Evolutionary conservation across 2,888 invertebrate species (phyloP), one percentile per base, ranked within the genome.

Genomic region (Caprella mutica): DNA sequence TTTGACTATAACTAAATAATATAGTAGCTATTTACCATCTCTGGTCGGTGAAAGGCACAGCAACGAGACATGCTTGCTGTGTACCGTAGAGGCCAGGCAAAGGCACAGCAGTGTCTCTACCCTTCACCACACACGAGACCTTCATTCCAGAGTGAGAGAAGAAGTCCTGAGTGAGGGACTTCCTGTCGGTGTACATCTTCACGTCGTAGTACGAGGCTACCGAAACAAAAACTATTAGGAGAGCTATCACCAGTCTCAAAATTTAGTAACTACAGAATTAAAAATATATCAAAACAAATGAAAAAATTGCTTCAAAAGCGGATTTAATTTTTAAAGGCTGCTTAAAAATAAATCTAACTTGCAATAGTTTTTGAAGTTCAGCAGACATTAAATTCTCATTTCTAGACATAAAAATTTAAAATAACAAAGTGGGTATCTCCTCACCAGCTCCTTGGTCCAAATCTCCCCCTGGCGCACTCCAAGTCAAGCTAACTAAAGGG

Each of bases 401-500:
- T 9, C 14, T 33, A 14, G 33, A 8, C 14, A 33, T 14, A 33
- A 14, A 8, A n/a, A n/a, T n/a, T n/a, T n/a, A n/a, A n/a, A n/a
- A n/a, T n/a, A n/a, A n/a, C n/a, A n/a, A n/a, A n/a, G n/a, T n/a
- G n/a, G n/a, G n/a, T n/a, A n/a, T n/a, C n/a, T n/a, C 52, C n/a
- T 46, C 17, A 70, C 70, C 71, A 69, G 66, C 68, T 50, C 71
- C 72, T 59, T 67, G 66, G 63, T 71, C 71, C 54, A 68, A 68
- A 60, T 71, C 69, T 6, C 70, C 70, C 19, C 72, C 72, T 17
- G 71, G 70, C 14, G 72, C 70, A 21, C 70, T 70, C 72, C 72
- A 72, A 40, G 67, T 67, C 21, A 72, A 61, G 50, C 69, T 69
- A 26, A 71, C 68, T 59, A 69, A 67, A 23, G 67, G 66, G 8